Evolutionary conservation across 2,888 invertebrate species (phyloP), one percentile per base, ranked within the genome.

Genomic region (Hypolimnas misippus): DNA sequence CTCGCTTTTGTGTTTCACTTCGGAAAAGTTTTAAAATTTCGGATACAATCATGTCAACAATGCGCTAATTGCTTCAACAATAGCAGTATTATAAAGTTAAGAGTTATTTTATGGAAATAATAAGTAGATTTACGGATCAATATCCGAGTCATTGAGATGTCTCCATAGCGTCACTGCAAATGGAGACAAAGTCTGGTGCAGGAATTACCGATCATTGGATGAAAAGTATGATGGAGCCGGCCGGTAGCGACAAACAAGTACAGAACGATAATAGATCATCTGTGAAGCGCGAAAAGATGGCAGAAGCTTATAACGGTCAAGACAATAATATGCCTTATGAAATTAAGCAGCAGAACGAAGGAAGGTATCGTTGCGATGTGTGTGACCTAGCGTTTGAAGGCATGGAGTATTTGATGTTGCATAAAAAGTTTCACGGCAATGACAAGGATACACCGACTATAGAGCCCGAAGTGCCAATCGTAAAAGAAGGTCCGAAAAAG

Each of bases 181-280:
- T 91, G 92, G 90, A 91, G 81, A 82, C 81, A 64, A 90, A 90
- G 73, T 81, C 89, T 68, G 87, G 85, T 70, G 81, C 83, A 68
- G 86, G 86, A 52, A 85, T 86, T 71, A 70, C 69, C 61, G 89
- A 91, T 67, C 91, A 90, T 71, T 92, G 91, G 91, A 89, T 91
- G 86, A 91, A 90, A 78, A 88, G 81, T 82, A 86, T 91, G 80
- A 92, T 92, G 91, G 91, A 92, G 73, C 86, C 90, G 75, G 84
- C 88, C 76, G 81, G 84, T 60, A 85, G 79, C 68, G 90, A 91
- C 77, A 87, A 89, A 80, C 73, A 74, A 65, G 62, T 74, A 69
- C 73, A 75, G 66, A 82, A 82, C 79, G 86, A 86, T 70, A 73
- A 74, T 64, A 79, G 82, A 68, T 75, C 75, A 33, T 83, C 83